Evolutionary conservation across 2,888 invertebrate genomes (phyloP).

Genomic region (Macaria notata): DNA sequence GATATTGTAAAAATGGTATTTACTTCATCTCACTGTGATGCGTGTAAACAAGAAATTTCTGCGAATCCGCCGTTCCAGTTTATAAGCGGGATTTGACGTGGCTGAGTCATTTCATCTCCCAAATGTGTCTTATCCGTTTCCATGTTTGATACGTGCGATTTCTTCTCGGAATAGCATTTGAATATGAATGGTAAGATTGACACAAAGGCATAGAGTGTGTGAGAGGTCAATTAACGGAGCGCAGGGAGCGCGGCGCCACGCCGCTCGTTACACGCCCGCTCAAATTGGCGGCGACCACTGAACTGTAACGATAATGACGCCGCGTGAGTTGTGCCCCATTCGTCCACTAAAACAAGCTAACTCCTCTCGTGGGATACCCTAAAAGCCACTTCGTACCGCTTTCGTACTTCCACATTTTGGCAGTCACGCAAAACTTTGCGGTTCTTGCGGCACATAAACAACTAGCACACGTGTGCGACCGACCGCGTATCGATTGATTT

Average conservation of each 20-base stretch:
- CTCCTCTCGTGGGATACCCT: constrained; percentile 71
- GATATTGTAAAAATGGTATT: constrained; percentile 10
- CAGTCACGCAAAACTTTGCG: constrained; percentile 70
- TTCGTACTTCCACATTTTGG: constrained; percentile 66
- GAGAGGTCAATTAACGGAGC: constrained; percentile 64
- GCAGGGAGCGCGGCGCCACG: constrained; percentile 59
- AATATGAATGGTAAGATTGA: constrained; percentile 32
- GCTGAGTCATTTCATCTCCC: constrained; percentile 18
- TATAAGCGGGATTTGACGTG: constrained; percentile 17
- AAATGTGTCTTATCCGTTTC: constrained; percentile 24
- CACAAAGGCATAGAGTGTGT: constrained; percentile 56
- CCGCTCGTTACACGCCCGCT: constrained; percentile 66
- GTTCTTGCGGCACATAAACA: constrained; percentile 79
- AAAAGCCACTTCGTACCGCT: constrained; percentile 67
- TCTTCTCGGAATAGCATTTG: constrained; percentile 12
- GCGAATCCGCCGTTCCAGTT: constrained; percentile 12
- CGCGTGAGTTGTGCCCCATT: constrained; percentile 61
- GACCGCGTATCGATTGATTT: constrained; percentile 76
- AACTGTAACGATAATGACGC: constrained; percentile 73
- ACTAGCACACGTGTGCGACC: constrained; percentile 68
- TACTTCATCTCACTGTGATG: constrained; percentile 7
- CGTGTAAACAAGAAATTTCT: constrained; percentile 20
- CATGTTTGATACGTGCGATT: constrained; percentile 9
- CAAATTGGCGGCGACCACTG: constrained; percentile 69
- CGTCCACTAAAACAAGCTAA: constrained; percentile 67